These are phyloP conservation scores for Athrips mouffetella DNA, from an alignment of 2,888 invertebrate genomes.

Conservation along the genomic window DNA sequence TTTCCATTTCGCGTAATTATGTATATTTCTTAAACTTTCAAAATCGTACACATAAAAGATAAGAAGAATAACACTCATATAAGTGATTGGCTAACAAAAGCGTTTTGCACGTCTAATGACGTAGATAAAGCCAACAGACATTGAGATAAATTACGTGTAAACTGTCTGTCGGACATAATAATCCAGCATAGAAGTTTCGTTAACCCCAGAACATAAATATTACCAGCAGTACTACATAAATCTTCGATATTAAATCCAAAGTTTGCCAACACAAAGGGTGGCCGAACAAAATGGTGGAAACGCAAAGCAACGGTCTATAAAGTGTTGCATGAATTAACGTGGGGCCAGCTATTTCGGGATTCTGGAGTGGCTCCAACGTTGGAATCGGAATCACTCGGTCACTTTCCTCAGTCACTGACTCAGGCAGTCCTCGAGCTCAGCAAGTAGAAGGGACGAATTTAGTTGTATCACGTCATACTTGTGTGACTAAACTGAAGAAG, in stretches of 20 bases:
- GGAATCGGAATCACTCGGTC: slow-evolving; percentile 64
- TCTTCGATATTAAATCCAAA: neutral
- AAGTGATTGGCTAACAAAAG: too few relatives aligned
- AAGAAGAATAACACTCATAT: too few relatives aligned
- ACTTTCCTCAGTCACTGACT: slow-evolving; percentile 74
- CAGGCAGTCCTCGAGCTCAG: slow-evolving; percentile 31
- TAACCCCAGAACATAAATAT: neutral
- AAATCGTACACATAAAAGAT: too few relatives aligned
- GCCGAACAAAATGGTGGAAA: slow-evolving; percentile 6
- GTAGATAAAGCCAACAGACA: too few relatives aligned
- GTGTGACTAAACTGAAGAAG: too few relatives aligned
- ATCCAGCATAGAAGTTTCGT: neutral
- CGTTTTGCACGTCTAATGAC: too few relatives aligned
- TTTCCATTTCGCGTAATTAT: too few relatives aligned
- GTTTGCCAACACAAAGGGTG: slow-evolving; percentile 8
- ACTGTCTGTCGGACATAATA: too few relatives aligned
- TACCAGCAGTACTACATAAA: slow-evolving; percentile 1
- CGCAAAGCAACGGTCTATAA: slow-evolving; percentile 18
- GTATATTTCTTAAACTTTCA: too few relatives aligned
- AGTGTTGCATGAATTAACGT: slow-evolving; percentile 52
- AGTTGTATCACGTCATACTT: too few relatives aligned
- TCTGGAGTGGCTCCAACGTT: slow-evolving; percentile 72
- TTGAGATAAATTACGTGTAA: too few relatives aligned
- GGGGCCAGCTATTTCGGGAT: slow-evolving; percentile 70
- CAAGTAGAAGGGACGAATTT: neutral